Evolutionary conservation across 2,888 invertebrate species (phyloP).

Genomic region (Eugnorisma glareosa): DNA sequence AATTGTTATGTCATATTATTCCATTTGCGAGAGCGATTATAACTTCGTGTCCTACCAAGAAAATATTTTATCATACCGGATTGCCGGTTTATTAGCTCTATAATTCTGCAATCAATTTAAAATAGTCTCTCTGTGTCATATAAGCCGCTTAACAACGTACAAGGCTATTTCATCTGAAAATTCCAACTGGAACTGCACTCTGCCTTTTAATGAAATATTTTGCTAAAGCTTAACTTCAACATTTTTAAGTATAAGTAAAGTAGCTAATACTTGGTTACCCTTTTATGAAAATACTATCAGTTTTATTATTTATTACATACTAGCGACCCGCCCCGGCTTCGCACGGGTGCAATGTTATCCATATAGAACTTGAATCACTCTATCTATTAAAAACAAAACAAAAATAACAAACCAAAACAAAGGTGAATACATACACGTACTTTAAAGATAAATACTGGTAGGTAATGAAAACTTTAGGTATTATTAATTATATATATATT

Average conservation of each 20-base stretch:
- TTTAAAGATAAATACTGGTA: no score
- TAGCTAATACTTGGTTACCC: not conserved
- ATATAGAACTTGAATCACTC: no score
- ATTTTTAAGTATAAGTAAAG: no score
- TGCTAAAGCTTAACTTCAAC: not conserved
- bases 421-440: no score
- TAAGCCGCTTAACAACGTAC: not conserved
- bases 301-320: not conserved
- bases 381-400: no score
- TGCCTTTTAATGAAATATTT: not conserved
- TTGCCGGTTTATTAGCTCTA: not conserved
- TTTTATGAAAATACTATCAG: not conserved
- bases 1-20: not conserved
- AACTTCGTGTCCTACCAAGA: not conserved
- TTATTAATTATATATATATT: no score
- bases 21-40: not conserved
- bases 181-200: not conserved
- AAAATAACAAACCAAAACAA: no score
- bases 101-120: not conserved
- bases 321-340: no score
- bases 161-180: not conserved
- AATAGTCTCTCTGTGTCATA: not conserved
- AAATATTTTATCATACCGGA: not conserved
- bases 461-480: no score
- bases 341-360: no score